phyloP scores from a whole-genome alignment of 2,888 invertebrate species.

The Tenthredo scrophulariae region DNA sequence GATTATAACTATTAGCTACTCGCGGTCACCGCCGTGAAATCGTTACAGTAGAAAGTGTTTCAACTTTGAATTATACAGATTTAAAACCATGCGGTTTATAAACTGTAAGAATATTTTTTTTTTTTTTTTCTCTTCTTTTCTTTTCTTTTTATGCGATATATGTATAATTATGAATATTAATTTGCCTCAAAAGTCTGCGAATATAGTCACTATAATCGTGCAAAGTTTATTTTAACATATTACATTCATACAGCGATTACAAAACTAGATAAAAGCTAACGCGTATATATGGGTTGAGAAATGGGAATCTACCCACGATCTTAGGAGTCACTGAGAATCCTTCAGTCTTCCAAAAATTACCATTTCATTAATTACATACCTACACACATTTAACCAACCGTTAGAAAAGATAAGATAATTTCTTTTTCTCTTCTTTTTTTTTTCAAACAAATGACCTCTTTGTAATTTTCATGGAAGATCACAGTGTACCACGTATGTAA shows the following conservation, averaged over 20 bases:
- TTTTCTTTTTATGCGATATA: background rate
- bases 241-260: background rate
- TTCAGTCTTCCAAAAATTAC: background rate
- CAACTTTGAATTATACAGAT: background rate
- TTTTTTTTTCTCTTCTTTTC: background rate
- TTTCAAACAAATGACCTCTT: conserved; percentile 7
- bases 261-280: background rate
- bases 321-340: background rate
- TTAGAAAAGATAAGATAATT: conserved; percentile 14
- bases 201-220: background rate
- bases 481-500: background rate
- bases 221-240: background rate
- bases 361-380: background rate
- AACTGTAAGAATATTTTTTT: background rate
- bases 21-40: conserved; percentile 29
- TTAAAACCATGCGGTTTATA: background rate
- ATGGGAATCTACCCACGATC: conserved; percentile 28
- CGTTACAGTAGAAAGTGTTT: conserved; percentile 33
- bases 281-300: conserved; percentile 6
- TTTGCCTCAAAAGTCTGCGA: background rate
- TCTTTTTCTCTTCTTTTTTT: background rate
- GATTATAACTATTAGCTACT: conserved; percentile 35
- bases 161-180: background rate
- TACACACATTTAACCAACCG: background rate
- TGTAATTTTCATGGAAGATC: background rate